Evolutionary conservation across 2,113 vertebrate genomes (phyloP).

Genomic region (Notarius quadriscutis): DNA sequence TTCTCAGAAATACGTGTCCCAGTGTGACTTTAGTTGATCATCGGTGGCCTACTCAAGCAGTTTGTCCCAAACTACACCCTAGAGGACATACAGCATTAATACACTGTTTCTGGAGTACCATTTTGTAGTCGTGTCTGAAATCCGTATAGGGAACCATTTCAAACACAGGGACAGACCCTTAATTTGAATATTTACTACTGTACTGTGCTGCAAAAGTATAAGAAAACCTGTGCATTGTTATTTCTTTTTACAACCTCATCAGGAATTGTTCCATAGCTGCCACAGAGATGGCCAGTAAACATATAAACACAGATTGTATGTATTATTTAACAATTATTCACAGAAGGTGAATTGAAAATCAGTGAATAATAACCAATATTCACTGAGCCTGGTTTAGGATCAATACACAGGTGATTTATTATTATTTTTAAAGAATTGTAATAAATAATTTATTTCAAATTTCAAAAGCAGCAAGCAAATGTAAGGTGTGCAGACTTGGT

Average conservation of each 20-base stretch:
- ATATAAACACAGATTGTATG: background rate
- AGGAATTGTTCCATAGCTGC: background rate
- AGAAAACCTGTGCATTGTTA: background rate
- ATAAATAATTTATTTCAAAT: too few species aligned
- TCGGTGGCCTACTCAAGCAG: background rate
- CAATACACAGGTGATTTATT: too few species aligned
- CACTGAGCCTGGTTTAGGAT: too few species aligned
- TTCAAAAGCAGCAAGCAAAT: too few species aligned
- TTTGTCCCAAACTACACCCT: background rate
- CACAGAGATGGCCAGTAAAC: background rate
- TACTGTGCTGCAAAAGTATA: background rate
- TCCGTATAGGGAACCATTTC: background rate
- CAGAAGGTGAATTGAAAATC: too few species aligned
- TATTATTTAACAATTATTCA: too few species aligned
- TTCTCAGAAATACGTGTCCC: background rate
- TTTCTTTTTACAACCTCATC: background rate
- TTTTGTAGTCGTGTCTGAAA: background rate
- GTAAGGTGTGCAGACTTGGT: too few species aligned
- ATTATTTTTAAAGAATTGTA: too few species aligned
- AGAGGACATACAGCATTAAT: background rate
- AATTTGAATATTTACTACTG: background rate
- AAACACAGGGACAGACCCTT: background rate
- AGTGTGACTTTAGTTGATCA: background rate
- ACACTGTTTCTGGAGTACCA: background rate
- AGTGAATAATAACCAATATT: too few species aligned